Evolutionary conservation across 23 tunicate genomes (phyloP).

Genomic region (Diplosoma virens): DNA sequence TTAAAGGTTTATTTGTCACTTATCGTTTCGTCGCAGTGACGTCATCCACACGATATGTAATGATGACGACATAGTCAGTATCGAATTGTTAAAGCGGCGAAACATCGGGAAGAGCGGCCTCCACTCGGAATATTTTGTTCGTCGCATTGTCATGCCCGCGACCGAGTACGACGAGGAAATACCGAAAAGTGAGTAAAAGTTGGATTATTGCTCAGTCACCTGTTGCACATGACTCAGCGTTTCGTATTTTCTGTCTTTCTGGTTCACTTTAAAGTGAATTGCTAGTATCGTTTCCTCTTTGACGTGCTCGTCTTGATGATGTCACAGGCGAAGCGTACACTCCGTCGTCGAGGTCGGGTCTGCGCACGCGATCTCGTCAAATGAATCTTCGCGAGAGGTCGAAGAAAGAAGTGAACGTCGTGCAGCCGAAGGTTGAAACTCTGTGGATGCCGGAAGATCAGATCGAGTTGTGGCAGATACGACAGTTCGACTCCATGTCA

Average conservation of each 20-base stretch:
- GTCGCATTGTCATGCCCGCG: constrained; percentile 61
- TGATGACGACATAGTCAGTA: constrained; percentile 83
- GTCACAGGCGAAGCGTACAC: constrained; percentile 80
- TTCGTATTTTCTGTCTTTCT: too few relatives aligned
- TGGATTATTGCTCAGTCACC: too few relatives aligned
- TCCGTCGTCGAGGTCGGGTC: constrained; percentile 87
- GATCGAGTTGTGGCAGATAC: constrained; percentile 90
- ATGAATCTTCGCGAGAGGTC: constrained; percentile 57
- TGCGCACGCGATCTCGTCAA: constrained; percentile 58
- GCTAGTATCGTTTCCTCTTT: too few relatives aligned
- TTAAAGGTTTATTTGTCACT: too few relatives aligned
- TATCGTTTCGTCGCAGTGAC: constrained; percentile 77
- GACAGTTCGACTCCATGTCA: constrained; percentile 83
- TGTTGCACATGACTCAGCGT: too few relatives aligned
- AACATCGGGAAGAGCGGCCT: constrained; percentile 60
- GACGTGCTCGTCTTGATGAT: too few relatives aligned
- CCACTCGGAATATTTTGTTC: constrained; percentile 60
- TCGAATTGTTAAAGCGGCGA: constrained; percentile 79
- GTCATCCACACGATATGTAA: constrained; percentile 68
- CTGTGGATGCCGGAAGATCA: constrained; percentile 79
- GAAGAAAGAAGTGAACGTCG: constrained; percentile 34
- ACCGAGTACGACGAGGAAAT: constrained; percentile 75
- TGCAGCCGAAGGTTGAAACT: constrained; percentile 64
- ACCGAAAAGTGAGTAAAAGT: constrained; percentile 54
- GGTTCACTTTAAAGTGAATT: too few relatives aligned